phyloP scores from a whole-genome alignment of 2,113 vertebrate genomes.

The Muntiacus muntjak region DNA sequence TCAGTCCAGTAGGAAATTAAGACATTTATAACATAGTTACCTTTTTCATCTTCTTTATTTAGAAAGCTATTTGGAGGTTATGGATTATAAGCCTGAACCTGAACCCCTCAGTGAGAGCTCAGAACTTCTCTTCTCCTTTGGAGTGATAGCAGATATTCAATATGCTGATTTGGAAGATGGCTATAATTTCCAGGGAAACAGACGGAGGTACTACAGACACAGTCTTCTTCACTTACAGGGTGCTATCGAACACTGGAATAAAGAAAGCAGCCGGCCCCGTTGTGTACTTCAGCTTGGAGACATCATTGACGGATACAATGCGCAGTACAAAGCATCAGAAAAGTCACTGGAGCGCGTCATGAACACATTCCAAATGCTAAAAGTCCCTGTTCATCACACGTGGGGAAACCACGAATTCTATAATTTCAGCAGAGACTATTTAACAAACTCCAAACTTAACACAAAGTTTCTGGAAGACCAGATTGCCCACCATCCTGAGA shows the following conservation, averaged over 20 bases:
- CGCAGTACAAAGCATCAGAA: constrained; percentile 75
- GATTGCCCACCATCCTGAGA: not conserved
- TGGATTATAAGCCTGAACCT: constrained; percentile 72
- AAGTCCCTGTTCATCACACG: constrained; percentile 85
- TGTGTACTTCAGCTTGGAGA: constrained; percentile 95
- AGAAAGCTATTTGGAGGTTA: constrained; percentile 52
- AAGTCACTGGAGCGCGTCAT: constrained; percentile 83
- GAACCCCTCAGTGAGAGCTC: not conserved
- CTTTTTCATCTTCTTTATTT: constrained; percentile 28
- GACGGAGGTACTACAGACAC: constrained; percentile 87
- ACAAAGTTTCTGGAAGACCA: constrained; percentile 65
- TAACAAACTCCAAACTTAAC: constrained; percentile 83
- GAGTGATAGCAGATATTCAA: constrained; percentile 92
- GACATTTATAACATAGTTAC: constrained; percentile 5
- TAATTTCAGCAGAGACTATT: constrained; percentile 88
- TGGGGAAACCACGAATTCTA: constrained; percentile 99
- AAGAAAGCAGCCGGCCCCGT: constrained; percentile 64
- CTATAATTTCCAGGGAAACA: constrained; percentile 78
- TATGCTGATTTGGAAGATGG: constrained; percentile 92
- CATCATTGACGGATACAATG: constrained; percentile 92
- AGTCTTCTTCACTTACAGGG: constrained; percentile 82
- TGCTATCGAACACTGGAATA: constrained; percentile 83
- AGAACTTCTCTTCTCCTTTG: constrained; percentile 85
- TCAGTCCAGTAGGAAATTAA: not conserved
- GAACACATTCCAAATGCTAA: constrained; percentile 75